Percentiles rank a stretch among this genome's conserved stretches.
These are phyloP conservation scores for Drosophila bocki DNA, from an alignment of 1,140 invertebrate species.

Conservation along the genomic window DNA sequence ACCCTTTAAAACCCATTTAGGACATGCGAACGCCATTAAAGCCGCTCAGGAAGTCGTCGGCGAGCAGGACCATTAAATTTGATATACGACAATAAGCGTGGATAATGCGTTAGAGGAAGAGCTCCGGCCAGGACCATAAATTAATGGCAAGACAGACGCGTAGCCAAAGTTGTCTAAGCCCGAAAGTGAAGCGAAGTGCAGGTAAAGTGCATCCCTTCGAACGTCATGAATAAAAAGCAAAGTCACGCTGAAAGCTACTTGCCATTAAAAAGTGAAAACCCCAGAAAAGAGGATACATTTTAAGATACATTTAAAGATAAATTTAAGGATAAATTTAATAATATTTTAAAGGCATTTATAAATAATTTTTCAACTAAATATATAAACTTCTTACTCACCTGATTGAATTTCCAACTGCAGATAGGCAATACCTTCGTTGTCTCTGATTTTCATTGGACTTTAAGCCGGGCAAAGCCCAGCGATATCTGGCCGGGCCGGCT, in stretches of 20 bases:
- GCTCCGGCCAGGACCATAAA: constrained; percentile 33
- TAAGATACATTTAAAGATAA: neutral
- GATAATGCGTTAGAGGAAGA: constrained; percentile 61
- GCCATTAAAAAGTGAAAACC: neutral
- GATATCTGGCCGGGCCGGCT: constrained; percentile 42
- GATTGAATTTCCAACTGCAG: constrained; percentile 1
- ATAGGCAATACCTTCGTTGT: neutral
- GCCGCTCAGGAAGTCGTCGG: constrained; percentile 60
- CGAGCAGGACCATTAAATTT: constrained; percentile 71
- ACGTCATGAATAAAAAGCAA: constrained; percentile 3
- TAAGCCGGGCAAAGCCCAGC: constrained; percentile 14
- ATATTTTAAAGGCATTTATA: neutral
- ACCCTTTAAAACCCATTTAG: constrained; percentile 41
- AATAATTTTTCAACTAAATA: too few relatives aligned
- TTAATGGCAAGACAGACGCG: constrained; percentile 34
- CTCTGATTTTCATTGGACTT: neutral
- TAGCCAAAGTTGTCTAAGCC: constrained; percentile 25
- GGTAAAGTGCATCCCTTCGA: constrained; percentile 36
- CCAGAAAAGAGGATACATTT: neutral
- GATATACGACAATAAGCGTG: constrained; percentile 80
- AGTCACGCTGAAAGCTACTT: neutral
- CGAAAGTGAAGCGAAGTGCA: constrained; percentile 37
- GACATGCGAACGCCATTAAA: constrained; percentile 57
- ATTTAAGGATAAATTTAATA: too few relatives aligned
- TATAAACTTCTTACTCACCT: too few relatives aligned